These are phyloP conservation scores for Tinea semifulvella DNA, from an alignment of 2,888 invertebrate genomes.

Conservation along the genomic window DNA sequence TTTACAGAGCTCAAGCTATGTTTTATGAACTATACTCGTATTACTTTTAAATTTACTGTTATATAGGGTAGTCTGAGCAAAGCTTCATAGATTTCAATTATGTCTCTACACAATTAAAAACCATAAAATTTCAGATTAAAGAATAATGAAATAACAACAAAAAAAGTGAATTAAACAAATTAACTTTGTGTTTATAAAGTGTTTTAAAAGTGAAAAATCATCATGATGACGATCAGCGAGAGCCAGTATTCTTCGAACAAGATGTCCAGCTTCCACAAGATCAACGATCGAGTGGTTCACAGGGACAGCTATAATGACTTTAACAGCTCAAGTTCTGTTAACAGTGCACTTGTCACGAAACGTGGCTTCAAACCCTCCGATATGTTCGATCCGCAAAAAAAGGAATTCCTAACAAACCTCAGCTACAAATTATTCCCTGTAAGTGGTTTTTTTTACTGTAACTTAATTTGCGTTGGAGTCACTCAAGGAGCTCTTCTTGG, in stretches of 20 bases:
- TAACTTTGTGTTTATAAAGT: too few relatives aligned
- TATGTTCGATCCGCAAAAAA: slow-evolving; percentile 82
- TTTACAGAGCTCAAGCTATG: too few relatives aligned
- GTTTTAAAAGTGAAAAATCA: too few relatives aligned
- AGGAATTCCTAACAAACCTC: slow-evolving; percentile 80
- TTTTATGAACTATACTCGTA: too few relatives aligned
- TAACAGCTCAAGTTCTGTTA: slow-evolving; percentile 56
- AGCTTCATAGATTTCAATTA: neutral
- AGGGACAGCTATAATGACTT: slow-evolving; percentile 56
- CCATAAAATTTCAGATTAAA: too few relatives aligned
- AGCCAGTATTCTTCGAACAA: slow-evolving; percentile 61
- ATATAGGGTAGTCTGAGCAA: too few relatives aligned
- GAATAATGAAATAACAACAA: neutral
- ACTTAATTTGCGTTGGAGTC: neutral
- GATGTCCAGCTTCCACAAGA: slow-evolving; percentile 57
- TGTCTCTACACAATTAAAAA: neutral
- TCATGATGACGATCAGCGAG: slow-evolving; percentile 65
- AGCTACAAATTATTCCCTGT: slow-evolving; percentile 85
- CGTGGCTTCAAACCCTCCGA: slow-evolving; percentile 89
- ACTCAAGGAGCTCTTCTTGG: too few relatives aligned
- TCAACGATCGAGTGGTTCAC: slow-evolving; percentile 57
- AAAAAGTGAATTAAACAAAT: slow-evolving; percentile 8
- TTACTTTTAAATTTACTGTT: too few relatives aligned
- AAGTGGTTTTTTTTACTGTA: slow-evolving; percentile 75
- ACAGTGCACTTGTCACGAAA: slow-evolving; percentile 72